Base-by-base conservation (phyloP, 1,140 invertebrate genomes). In the Caenorhabditis remanei region DNA sequence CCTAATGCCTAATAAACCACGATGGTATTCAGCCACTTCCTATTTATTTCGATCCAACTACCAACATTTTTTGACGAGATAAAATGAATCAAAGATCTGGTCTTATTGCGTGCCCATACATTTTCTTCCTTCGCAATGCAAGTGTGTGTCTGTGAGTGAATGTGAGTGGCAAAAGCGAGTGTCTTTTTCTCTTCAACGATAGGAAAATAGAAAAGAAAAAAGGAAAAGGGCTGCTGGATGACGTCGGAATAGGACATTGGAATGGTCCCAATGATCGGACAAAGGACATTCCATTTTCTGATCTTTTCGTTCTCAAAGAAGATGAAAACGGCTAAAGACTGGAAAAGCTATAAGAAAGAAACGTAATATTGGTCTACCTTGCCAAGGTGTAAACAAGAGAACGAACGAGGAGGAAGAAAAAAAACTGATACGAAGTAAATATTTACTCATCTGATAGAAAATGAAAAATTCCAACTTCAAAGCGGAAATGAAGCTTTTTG, bases 341-440 rank as follows among this genome's bases (percentile, higher is more conserved):
- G 63, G 32, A 41, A 65, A 41, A 2, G 13, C 5, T 14, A 40
- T 9, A 7, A 65, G 11, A 40, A 4, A 21, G 8, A 21, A 58
- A n/a, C 56, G 11, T 58, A 58, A 58, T 5, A n/a, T n/a, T 21
- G 14, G 6, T 63, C 13, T 71, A 71, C 65, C 65, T 71, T 13
- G 40, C 65, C 2, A 19, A 71, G 65, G 65, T 71, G 65, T 71
- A 71, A 71, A 71, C 65, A 71, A 71, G 2, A 71, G 5, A 46
- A 40, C 6, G 61, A 63, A 63, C 61, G 32, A 40, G 11, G 4
- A 14, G 61, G 11, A 9, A 7, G 41, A 43, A 8, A 41, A 8
- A 41, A 46, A 32, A 32, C 32, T 43, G 21, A 40, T 65, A 71
- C 65, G 65, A 71, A 43, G 65, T 71, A 71, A 71, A 71, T 71